Evolutionary conservation across 2,888 invertebrate genomes (phyloP).

Genomic region (Neoaliturus tenellus): DNA sequence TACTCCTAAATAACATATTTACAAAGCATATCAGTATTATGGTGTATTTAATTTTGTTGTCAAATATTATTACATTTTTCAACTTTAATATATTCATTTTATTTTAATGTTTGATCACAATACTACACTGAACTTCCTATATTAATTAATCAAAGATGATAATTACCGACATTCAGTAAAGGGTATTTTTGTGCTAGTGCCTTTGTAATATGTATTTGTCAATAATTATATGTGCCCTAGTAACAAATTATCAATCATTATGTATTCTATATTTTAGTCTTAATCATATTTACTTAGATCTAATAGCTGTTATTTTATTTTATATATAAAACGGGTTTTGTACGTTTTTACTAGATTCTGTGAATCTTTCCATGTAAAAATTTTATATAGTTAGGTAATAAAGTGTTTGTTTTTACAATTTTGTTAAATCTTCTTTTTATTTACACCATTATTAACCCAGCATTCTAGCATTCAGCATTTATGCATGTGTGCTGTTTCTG

Average conservation of each 20-base stretch:
- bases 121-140: background rate
- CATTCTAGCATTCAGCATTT: no score
- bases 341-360: slow-evolving; percentile 41
- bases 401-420: slow-evolving; percentile 29
- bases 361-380: slow-evolving; percentile 29
- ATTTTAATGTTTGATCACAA: background rate
- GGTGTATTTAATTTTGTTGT: background rate
- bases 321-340: slow-evolving; percentile 43
- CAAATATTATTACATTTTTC: background rate
- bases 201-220: slow-evolving; percentile 14
- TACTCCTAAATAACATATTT: background rate
- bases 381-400: background rate
- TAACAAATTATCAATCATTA: background rate
- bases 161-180: background rate
- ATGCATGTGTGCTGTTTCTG: background rate
- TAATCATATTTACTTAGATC: background rate
- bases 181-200: background rate
- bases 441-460: background rate
- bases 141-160: background rate
- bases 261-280: background rate
- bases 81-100: background rate
- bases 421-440: background rate
- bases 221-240: slow-evolving; percentile 31
- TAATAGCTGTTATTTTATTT: slow-evolving; percentile 21
- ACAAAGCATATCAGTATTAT: background rate